Evolutionary conservation across 2,797 vertebrate genomes (phyloP), one percentile per base, ranked within the genome.

Genomic region (Picus viridis): DNA sequence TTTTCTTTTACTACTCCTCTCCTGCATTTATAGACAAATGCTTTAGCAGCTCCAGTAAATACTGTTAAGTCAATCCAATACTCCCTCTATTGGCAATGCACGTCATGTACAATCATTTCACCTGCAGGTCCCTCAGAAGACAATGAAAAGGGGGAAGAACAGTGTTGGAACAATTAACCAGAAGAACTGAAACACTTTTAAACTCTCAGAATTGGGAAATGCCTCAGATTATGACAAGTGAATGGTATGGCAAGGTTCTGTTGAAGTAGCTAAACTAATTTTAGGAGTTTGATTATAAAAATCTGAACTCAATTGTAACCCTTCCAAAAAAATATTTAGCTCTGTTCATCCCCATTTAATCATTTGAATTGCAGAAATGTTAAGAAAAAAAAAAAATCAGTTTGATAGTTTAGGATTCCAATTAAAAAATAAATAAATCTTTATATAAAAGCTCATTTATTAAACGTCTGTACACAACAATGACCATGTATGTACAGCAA

Each of bases 361-460:
- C 57, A 76, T 24, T 10, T 49, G 20, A 49, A 49, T 67, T 68
- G 71, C 39, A 39, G 12, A 39, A 39, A 39, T 39, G 39, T 39
- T 39, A 39, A 39, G 12, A 39, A 39, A 39, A 39, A 39, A 39
- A 39, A 39, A 39, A 39, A 82, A 71, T 57, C 29, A 68, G n/a
- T 75, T 34, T 58, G 29, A 79, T 68, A 29, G 29, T 36, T 73
- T 61, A 83, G 41, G 57, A 88, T 61, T 86, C 64, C 20, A 73
- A 63, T 88, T 86, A 54, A 88, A 88, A 86, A 43, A 41, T 76
- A 45, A 39, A 39, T 39, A 39, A 56, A 69, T 67, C 57, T 61
- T 73, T 95, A 80, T 94, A 95, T 83, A 96, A 98, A 98, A 97
- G 73, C 78, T 93, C 86, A 93, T 98, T 98, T 98, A 98, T 98